Evolutionary conservation across 2,113 vertebrate genomes (phyloP).

Genomic region (Syrmaticus mikado): DNA sequence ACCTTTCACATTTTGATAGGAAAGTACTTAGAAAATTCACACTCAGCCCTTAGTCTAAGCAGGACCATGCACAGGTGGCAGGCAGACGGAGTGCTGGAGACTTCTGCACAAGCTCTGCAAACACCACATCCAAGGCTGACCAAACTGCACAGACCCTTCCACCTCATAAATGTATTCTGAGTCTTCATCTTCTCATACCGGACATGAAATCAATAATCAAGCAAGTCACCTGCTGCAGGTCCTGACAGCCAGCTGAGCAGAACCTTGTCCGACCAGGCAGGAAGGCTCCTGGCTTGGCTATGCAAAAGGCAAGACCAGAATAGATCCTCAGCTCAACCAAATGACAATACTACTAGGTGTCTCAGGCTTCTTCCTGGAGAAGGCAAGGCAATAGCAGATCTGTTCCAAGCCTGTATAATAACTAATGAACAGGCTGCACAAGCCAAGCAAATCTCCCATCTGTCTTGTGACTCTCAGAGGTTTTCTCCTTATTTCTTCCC

Average conservation of each 20-base stretch:
- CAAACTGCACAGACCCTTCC: background rate
- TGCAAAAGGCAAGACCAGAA: background rate
- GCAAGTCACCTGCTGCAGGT: background rate
- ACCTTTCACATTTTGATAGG: background rate
- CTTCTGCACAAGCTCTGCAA: background rate
- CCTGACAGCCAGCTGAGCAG: background rate
- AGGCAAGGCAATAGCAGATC: background rate
- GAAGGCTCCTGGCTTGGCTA: background rate
- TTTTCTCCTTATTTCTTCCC: background rate
- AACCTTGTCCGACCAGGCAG: background rate
- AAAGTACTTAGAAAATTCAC: background rate
- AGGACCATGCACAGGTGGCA: background rate
- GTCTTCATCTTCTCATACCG: background rate
- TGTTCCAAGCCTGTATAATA: background rate
- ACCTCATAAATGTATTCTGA: background rate
- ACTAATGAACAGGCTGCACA: background rate
- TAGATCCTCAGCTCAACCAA: background rate
- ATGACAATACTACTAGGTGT: background rate
- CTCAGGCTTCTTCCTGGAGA: background rate
- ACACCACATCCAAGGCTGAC: background rate
- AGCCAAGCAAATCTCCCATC: background rate
- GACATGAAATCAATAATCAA: background rate
- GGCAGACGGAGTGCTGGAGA: background rate
- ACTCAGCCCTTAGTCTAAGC: background rate
- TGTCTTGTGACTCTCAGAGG: background rate